Evolutionary conservation across 1,140 invertebrate genomes (phyloP).

Genomic region (Akabosia matsudoensis): DNA sequence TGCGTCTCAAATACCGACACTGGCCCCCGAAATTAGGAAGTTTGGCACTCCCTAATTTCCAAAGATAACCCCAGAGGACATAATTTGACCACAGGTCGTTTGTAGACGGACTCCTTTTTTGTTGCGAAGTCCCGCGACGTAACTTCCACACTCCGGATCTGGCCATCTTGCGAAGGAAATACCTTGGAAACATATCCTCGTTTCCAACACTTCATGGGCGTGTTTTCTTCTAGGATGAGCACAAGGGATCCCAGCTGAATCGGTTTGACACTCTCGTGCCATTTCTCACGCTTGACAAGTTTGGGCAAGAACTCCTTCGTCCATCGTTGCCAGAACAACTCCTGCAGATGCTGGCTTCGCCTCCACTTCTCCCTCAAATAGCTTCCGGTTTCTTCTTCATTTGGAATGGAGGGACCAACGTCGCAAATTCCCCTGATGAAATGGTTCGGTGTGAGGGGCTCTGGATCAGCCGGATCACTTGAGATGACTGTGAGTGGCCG

Average conservation of each 20-base stretch:
- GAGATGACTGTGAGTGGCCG: constrained; percentile 33
- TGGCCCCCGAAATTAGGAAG: too few relatives aligned
- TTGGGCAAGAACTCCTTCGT: background rate
- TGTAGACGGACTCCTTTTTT: too few relatives aligned
- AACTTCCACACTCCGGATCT: too few relatives aligned
- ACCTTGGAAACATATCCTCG: too few relatives aligned
- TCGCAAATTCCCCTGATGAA: constrained; percentile 17
- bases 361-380: background rate
- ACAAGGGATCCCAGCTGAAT: background rate
- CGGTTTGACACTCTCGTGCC: background rate
- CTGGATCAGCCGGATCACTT: constrained; percentile 26
- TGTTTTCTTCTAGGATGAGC: background rate
- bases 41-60: too few relatives aligned
- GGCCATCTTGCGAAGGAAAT: too few relatives aligned
- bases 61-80: too few relatives aligned
- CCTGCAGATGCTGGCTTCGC: background rate
- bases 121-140: too few relatives aligned
- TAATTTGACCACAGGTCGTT: too few relatives aligned
- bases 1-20: too few relatives aligned
- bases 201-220: background rate
- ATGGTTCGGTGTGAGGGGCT: constrained; percentile 39
- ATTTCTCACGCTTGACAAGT: background rate
- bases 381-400: background rate
- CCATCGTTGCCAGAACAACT: constrained; percentile 23
- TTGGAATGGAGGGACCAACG: background rate